phyloP scores from a whole-genome alignment of 2,888 invertebrate genomes.

The Leptinotarsa rubiginosa region DNA sequence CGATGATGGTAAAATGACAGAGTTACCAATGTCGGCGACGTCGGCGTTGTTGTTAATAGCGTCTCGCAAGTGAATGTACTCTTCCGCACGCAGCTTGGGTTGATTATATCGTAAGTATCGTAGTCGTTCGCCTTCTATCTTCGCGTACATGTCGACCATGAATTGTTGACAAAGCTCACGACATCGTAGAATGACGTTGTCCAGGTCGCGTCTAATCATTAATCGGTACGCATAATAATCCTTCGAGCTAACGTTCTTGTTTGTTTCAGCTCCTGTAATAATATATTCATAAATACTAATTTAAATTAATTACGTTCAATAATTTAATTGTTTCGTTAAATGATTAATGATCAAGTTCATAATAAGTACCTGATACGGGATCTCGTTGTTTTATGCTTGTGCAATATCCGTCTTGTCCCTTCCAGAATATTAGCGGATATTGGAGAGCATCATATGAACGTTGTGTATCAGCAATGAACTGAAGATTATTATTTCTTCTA shows the following conservation, averaged over 20 bases:
- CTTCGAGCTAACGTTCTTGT: neutral
- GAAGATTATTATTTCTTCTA: too few species aligned
- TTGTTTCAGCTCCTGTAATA: neutral
- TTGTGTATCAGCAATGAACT: too few species aligned
- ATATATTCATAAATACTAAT: neutral
- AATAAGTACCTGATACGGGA: too few species aligned
- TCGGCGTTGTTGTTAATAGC: neutral
- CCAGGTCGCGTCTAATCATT: neutral
- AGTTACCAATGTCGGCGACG: neutral
- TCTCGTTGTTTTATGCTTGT: too few species aligned
- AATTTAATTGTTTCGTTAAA: too few species aligned
- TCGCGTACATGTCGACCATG: constrained; percentile 48
- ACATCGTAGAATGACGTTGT: neutral
- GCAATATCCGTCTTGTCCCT: too few species aligned
- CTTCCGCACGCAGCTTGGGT: neutral
- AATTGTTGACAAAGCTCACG: constrained; percentile 6
- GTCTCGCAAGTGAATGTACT: neutral
- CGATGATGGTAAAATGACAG: neutral
- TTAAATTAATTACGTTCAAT: too few species aligned
- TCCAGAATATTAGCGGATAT: too few species aligned
- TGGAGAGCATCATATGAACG: too few species aligned
- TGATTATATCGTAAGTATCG: neutral
- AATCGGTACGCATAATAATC: neutral
- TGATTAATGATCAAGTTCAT: too few species aligned
- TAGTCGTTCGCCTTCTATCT: constrained; percentile 60